These are phyloP conservation scores for Calliphora vicina DNA, from an alignment of 1,140 invertebrate genomes.

Conservation along the genomic window DNA sequence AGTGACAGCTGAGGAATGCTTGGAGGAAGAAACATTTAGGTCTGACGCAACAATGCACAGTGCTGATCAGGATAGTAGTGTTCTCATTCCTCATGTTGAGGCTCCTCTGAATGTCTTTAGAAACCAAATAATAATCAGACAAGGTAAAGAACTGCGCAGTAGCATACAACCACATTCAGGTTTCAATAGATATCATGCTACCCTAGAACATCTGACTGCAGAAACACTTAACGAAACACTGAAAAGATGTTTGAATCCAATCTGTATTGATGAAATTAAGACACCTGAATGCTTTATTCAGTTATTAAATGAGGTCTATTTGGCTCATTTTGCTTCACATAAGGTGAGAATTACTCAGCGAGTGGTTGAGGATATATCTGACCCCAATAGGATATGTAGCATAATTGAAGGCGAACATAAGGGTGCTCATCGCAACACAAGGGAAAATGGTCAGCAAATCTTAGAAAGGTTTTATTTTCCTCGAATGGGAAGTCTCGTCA, in stretches of 20 bases:
- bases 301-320: conserved; percentile 39
- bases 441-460: conserved; percentile 42
- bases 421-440: not conserved
- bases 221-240: conserved; percentile 38
- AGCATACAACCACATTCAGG: conserved; percentile 40
- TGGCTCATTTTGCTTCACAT: conserved; percentile 37
- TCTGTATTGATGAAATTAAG: conserved; percentile 38
- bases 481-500: conserved; percentile 37
- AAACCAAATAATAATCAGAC: no score
- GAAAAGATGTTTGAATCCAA: conserved; percentile 38
- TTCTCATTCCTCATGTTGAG: no score
- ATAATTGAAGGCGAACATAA: conserved; percentile 28
- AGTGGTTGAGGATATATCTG: conserved; percentile 39
- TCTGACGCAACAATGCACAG: no score
- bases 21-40: no score
- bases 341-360: conserved; percentile 36
- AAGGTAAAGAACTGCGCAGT: no score
- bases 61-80: no score
- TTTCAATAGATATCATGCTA: conserved; percentile 52
- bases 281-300: conserved; percentile 37
- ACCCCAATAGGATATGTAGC: conserved; percentile 32
- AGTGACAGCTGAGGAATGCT: no score
- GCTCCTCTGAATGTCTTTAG: no score
- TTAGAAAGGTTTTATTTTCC: conserved; percentile 43
- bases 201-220: conserved; percentile 52